A percentile compares a stretch with the other conserved stretches of the same genome.
Conservation (phyloP, 37 sponge, comb jelly and placozoan species). For the Bolinopsis microptera region DNA sequence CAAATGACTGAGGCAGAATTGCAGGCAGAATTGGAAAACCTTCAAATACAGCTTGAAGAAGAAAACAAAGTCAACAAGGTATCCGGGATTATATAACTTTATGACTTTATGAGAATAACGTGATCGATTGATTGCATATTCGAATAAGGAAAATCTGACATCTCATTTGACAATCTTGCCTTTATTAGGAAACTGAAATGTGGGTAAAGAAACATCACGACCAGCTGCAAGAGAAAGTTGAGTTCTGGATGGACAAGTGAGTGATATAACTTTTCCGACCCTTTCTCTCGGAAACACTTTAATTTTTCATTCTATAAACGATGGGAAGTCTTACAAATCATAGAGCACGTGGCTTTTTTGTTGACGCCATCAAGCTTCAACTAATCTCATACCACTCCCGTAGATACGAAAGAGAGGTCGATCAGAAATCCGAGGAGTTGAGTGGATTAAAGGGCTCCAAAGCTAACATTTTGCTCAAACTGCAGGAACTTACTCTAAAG, state of each 20-base stretch:
- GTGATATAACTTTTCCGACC: neutral
- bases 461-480: constrained; percentile 70
- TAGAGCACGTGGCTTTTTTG: no score
- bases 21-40: constrained; percentile 67
- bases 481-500: constrained; percentile 81
- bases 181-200: constrained; percentile 65
- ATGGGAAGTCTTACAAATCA: no score
- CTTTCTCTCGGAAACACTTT: no score
- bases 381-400: no score
- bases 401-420: constrained; percentile 29
- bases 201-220: constrained; percentile 65
- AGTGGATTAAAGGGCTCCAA: constrained; percentile 72
- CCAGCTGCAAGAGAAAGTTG: constrained; percentile 77
- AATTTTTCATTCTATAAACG: no score
- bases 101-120: no score
- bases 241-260: constrained; percentile 91
- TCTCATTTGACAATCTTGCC: no score
- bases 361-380: no score
- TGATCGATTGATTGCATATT: no score
- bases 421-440: constrained; percentile 64
- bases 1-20: constrained; percentile 65
- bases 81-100: no score
- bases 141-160: no score
- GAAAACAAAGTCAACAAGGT: constrained; percentile 75
- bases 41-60: constrained; percentile 76